A percentile compares a stretch with the other conserved stretches of the same genome.
These are phyloP conservation scores for Catharus ustulatus DNA, from an alignment of 2,797 vertebrate species.

Conservation along the genomic window DNA sequence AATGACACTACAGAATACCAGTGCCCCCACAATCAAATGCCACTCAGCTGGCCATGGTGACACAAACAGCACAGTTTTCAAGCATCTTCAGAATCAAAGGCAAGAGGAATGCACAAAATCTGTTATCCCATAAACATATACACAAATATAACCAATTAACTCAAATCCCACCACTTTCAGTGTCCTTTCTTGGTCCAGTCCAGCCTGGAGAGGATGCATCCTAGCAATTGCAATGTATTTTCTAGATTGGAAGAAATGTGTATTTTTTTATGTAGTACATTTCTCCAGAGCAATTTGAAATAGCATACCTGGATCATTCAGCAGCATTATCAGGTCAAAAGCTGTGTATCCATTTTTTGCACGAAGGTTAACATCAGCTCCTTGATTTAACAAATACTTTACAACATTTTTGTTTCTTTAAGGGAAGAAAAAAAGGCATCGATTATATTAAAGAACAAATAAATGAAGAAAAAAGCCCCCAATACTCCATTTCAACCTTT, in stretches of 20 bases:
- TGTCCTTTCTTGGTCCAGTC: not conserved
- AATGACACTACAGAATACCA: not conserved
- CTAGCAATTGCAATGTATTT: not conserved
- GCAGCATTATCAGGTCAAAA: constrained; percentile 96
- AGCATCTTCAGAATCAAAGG: not conserved
- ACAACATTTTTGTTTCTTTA: constrained; percentile 94
- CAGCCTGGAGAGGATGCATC: not conserved
- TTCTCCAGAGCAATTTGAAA: not conserved
- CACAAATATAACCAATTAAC: not conserved
- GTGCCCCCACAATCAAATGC: not conserved
- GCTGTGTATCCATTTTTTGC: constrained; percentile 97
- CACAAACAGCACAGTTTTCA: not conserved
- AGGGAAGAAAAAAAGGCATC: constrained; percentile 14
- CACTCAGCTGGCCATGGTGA: not conserved
- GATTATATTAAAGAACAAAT: not conserved
- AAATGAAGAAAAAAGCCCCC: not conserved
- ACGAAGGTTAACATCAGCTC: constrained; percentile 91
- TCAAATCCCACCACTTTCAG: not conserved
- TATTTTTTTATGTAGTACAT: not conserved
- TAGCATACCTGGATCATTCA: constrained; percentile 90
- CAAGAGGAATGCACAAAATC: not conserved
- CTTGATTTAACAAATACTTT: constrained; percentile 92
- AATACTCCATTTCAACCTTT: not conserved
- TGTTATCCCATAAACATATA: accelerated
- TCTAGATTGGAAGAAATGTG: not conserved